Conservation (phyloP, 1,140 invertebrate genomes). For the Drosophila tsacasi region DNA sequence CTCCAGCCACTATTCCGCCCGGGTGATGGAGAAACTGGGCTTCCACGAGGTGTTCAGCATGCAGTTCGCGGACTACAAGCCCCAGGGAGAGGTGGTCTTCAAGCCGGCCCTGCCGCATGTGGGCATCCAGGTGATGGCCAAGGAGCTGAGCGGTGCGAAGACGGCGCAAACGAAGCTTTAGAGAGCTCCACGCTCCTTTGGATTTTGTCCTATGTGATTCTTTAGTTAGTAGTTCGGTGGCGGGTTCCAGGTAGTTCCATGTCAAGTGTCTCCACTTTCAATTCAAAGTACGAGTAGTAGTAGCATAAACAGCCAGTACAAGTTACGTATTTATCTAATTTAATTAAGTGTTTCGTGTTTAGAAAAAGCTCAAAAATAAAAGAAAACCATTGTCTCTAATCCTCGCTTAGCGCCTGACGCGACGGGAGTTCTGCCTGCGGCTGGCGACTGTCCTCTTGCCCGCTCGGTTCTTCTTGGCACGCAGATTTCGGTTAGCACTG, state of each 20-base stretch:
- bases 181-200: conserved; percentile 9
- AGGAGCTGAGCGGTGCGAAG: conserved; percentile 67
- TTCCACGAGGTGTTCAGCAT: conserved; percentile 89
- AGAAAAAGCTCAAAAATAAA: conserved; percentile 60
- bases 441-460: not conserved
- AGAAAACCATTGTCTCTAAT: conserved; percentile 19
- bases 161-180: conserved; percentile 30
- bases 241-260: conserved; percentile 59
- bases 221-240: conserved; percentile 79
- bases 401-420: conserved; percentile 2
- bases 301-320: conserved; percentile 57
- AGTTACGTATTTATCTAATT: conserved; percentile 67
- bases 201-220: conserved; percentile 77
- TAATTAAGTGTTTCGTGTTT: conserved; percentile 68
- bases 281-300: conserved; percentile 43
- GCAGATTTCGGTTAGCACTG: conserved; percentile 21
- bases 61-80: conserved; percentile 88
- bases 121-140: conserved; percentile 86
- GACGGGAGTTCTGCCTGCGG: conserved; percentile 17
- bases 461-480: conserved; percentile 12
- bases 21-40: conserved; percentile 88
- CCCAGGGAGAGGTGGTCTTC: conserved; percentile 87
- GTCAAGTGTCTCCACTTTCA: conserved; percentile 45
- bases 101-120: conserved; percentile 87
- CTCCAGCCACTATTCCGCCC: conserved; percentile 90